These are phyloP conservation scores for Anneissia japonica DNA, from an alignment of 35 echinoderm and acorn worm species.

Conservation along the genomic window DNA sequence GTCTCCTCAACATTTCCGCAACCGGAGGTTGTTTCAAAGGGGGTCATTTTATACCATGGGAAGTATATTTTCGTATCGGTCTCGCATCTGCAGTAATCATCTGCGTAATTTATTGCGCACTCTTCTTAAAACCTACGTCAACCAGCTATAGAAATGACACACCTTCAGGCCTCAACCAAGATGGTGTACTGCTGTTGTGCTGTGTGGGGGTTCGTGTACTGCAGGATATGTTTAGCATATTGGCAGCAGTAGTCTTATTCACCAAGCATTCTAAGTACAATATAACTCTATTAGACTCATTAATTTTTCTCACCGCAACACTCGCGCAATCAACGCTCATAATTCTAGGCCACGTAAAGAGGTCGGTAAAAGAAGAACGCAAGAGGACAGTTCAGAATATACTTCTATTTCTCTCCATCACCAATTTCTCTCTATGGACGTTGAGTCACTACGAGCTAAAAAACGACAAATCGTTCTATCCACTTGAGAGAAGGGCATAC, in stretches of 20 bases:
- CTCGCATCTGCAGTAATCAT: background rate
- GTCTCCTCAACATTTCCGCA: background rate
- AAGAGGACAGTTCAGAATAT: background rate
- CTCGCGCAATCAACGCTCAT: background rate
- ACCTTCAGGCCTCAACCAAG: background rate
- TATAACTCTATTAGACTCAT: background rate
- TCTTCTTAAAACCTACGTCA: background rate
- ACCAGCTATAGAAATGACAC: background rate
- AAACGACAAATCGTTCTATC: background rate
- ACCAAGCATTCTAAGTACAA: background rate
- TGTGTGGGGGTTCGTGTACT: background rate
- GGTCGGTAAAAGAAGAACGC: background rate
- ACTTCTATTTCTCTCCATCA: background rate
- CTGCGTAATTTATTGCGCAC: background rate
- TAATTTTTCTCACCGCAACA: background rate
- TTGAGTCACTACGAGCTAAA: background rate
- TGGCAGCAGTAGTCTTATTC: background rate
- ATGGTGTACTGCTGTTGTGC: background rate
- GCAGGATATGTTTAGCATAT: background rate
- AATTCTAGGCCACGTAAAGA: background rate
- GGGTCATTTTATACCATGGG: background rate
- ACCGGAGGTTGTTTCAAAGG: background rate
- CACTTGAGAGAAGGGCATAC: background rate
- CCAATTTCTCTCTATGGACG: background rate
- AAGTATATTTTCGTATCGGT: background rate